Conservation (phyloP, 2,797 vertebrate genomes). For the Acanthurus lineatus region DNA sequence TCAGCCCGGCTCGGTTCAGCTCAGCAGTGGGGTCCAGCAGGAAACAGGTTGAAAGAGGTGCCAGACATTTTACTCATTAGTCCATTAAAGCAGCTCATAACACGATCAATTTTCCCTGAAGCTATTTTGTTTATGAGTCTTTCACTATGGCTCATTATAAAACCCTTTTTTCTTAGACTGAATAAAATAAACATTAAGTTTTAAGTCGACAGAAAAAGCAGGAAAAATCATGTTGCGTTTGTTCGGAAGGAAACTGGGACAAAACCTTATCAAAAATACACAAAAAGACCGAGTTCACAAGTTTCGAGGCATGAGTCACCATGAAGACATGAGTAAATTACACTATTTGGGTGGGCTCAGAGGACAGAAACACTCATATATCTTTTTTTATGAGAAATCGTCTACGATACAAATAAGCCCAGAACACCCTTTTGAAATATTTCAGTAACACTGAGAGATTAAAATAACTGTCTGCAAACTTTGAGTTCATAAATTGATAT, state of each 20-base stretch:
- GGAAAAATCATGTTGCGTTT: accelerated
- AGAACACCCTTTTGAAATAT: background rate
- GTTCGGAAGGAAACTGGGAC: background rate
- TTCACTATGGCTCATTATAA: background rate
- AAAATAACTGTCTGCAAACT: background rate
- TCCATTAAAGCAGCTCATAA: no score
- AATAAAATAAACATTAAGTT: background rate
- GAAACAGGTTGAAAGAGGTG: background rate
- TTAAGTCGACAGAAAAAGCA: background rate
- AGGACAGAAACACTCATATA: constrained; percentile 1
- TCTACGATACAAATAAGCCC: background rate
- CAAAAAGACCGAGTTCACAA: background rate
- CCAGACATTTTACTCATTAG: no score
- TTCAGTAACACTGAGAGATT: background rate
- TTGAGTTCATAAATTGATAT: background rate
- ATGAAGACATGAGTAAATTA: background rate
- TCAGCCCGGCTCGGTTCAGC: background rate
- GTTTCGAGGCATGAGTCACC: background rate
- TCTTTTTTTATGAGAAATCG: background rate
- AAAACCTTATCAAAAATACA: background rate
- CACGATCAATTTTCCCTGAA: background rate
- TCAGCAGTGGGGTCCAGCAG: background rate
- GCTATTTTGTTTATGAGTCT: background rate
- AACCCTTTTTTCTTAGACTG: background rate
- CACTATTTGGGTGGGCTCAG: background rate